Evolutionary conservation across 2,797 vertebrate genomes (phyloP).

Genomic region (Macrochelys suwanniensis): DNA sequence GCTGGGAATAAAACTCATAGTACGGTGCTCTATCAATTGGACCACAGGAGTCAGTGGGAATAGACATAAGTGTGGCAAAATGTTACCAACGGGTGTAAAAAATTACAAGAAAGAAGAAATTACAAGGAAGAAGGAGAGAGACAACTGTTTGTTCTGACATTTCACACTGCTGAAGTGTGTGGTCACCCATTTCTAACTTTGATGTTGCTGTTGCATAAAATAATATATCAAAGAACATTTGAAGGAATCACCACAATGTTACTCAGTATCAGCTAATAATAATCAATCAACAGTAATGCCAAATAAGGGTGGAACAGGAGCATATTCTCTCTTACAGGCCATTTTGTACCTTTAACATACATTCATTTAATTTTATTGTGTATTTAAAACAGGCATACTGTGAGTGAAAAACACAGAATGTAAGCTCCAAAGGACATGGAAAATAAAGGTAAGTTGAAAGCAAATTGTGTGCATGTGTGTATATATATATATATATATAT

Average conservation of each 20-base stretch:
- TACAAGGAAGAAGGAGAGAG: neutral
- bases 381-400: too few relatives aligned
- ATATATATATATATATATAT: too few relatives aligned
- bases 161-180: too few relatives aligned
- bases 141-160: too few relatives aligned
- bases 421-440: neutral
- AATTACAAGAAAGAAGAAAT: neutral
- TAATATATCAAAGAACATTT: neutral
- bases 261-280: neutral
- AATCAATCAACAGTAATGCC: neutral
- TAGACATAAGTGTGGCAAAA: neutral
- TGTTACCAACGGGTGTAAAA: neutral
- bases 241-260: too few relatives aligned
- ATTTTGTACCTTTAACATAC: neutral
- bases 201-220: neutral
- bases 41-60: neutral
- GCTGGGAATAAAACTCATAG: slow-evolving; percentile 17
- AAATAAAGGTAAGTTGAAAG: neutral
- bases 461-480: neutral
- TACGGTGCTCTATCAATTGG: neutral
- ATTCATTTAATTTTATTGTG: too few relatives aligned
- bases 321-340: neutral
- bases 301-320: neutral
- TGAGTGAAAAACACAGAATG: too few relatives aligned
- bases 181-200: neutral